A percentile compares a stretch with the other conserved stretches of the same genome.
Conservation (phyloP, 2,888 invertebrate genomes). For the Dinocampus coccinellae region DNA sequence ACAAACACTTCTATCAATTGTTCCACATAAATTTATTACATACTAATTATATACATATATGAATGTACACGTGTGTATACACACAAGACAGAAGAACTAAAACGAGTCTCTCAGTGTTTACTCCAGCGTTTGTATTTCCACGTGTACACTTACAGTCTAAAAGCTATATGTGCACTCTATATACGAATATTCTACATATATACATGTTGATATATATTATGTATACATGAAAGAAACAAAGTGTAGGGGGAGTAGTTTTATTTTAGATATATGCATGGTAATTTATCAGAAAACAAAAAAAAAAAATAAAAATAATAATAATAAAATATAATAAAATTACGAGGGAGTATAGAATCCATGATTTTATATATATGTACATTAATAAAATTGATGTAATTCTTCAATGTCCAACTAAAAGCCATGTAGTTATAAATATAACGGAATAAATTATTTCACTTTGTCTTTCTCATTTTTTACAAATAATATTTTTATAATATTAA, state of each 20-base stretch:
- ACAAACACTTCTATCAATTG: background rate
- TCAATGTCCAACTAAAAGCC: constrained; percentile 43
- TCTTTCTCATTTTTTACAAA: constrained; percentile 17
- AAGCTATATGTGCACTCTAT: background rate
- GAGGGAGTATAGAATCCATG: constrained; percentile 7
- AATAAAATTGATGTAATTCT: constrained; percentile 44
- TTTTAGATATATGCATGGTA: constrained; percentile 25
- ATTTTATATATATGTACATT: constrained; percentile 31
- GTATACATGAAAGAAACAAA: no score
- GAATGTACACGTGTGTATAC: background rate
- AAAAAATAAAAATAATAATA: no score
- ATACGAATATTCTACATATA: constrained; percentile 14
- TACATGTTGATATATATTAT: no score
- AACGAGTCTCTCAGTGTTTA: constrained; percentile 23
- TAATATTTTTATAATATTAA: no score
- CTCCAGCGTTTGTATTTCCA: constrained; percentile 35
- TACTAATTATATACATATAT: constrained; percentile 1
- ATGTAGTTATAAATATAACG: constrained; percentile 34
- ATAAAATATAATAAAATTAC: no score
- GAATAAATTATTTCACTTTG: no score
- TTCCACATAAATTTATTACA: background rate
- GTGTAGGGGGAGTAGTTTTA: no score
- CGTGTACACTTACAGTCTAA: constrained; percentile 24
- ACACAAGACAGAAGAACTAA: background rate
- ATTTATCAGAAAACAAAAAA: constrained; percentile 44